A percentile compares a stretch with the other conserved stretches of the same genome.
phyloP scores from a whole-genome alignment of 2,113 vertebrate genomes.

The Toxostoma redivivum region DNA sequence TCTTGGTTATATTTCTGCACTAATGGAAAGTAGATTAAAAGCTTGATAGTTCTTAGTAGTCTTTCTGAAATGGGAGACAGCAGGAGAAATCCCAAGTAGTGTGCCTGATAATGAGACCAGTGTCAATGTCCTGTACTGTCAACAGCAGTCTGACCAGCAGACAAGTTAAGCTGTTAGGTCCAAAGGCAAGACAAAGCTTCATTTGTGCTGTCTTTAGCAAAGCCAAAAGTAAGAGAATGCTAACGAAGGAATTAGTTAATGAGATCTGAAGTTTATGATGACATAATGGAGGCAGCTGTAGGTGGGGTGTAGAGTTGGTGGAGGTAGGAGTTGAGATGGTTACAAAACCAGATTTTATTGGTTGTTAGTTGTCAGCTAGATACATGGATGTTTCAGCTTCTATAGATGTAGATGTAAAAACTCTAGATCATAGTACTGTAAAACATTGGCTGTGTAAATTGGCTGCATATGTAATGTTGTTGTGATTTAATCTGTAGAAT shows the following conservation, averaged over 20 bases:
- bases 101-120: not conserved
- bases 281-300: not conserved
- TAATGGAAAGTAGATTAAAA: not conserved
- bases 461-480: not conserved
- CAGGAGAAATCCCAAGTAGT: not conserved
- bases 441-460: not conserved
- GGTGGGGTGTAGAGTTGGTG: not conserved
- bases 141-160: not conserved
- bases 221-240: not conserved
- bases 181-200: accelerated
- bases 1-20: not conserved
- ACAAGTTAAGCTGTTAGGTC: not conserved
- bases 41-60: not conserved
- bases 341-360: not conserved
- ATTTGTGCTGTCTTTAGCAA: not conserved
- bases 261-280: not conserved
- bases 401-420: not conserved
- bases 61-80: not conserved
- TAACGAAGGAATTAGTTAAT: not conserved
- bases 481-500: slow-evolving; percentile 71
- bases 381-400: not conserved
- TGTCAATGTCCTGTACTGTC: not conserved
- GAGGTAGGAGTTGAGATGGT: not conserved
- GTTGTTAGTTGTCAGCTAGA: not conserved
- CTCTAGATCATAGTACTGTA: not conserved